Base-by-base conservation (phyloP, 1,140 invertebrate genomes). In the Solen grandis region DNA sequence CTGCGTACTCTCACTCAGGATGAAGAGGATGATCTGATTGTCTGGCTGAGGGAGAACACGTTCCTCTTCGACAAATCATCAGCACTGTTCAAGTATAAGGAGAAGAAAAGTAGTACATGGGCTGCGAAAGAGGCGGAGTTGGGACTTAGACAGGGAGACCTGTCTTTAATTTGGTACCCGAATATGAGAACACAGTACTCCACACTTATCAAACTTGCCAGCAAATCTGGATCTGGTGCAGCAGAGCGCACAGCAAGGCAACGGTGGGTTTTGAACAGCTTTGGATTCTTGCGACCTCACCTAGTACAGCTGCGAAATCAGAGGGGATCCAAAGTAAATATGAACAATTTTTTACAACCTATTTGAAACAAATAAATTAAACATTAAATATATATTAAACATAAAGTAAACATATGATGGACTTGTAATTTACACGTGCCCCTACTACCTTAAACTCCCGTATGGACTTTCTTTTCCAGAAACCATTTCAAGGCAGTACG, bases 11-110 rank as follows among this genome's bases (percentile, higher is more conserved):
- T 63, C 60, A 63, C 60, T 2, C 60, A 63, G 25, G 60, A 63
- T 63, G 60, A 63, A 63, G 65, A 68, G 29, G 65, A 68, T 31
- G 65, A 68, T 27, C 14, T 50, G 13, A 25, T 68, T 33, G 65
- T 46, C n/a, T 68, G 65, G 65, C 36, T 68, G 22, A 46, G 65
- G 52, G 65, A 68, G 65, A 68, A 68, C 65, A 50, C 65, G 65
- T 68, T 68, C 65, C 65, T 68, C 38, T 63, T 63, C 60, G 60
- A 63, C 60, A 63, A 63, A 63, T 50, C 65, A 68, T 68, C 65
- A 8, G 36, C 65, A 50, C 38, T 36, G n/a, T 68, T 68, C 46
- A 68, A 68, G 65, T 68, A 50, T 52, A 68, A 68, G 38, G 65
- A 68, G 65, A 68, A 68, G 38, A 68, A 46, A 33, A 68, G 52